Base-by-base conservation (phyloP, 2,888 invertebrate species). In the Lasioglossum malachurum region DNA sequence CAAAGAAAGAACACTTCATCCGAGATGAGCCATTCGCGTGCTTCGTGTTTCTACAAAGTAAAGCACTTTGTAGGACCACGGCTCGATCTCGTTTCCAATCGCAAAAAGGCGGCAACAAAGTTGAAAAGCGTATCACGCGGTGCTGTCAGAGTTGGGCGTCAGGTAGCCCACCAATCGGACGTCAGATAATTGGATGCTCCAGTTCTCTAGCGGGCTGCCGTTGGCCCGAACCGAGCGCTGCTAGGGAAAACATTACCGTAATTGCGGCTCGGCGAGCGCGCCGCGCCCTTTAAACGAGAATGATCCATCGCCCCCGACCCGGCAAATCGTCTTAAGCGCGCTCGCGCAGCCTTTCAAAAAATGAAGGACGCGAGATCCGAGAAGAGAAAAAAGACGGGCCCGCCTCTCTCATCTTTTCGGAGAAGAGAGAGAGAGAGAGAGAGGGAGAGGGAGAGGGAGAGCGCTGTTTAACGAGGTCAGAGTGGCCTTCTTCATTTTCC, bases 401-500 rank as follows among this genome's bases (percentile, higher is more conserved):
- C 60, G 60, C 12, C 76, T 80, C 78, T 78, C 74, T 73, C 73
- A 81, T 67, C 77, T 73, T 84, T 75, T 79, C 76, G 49, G 71
- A 10, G n/a, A 10, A 44, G 16, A 16, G 46, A 46, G 16, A 46
- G 16, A 46, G 49, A 46, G 16, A 19, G 19, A 46, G 23, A 49
- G 49, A 49, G 49, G 23, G 23, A 19, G 19, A 49, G 49, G 0
- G 0, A 46, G 19, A 53, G 2, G 2, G 49, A 53, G 53, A 53
- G 53, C 8, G 53, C 10, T 67, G 44, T 86, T 87, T 87, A 86
- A 87, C 80, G 77, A 85, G 84, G 87, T 86, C 85, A 87, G 82
- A 86, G 74, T 75, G 75, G 78, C 75, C 80, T 87, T 73, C 79
- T 82, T 88, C 86, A 69, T 81, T 81, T 82, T 78, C 76, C 31